Evolutionary conservation across 1,140 invertebrate genomes (phyloP).

Genomic region (Cydia pomonella): DNA sequence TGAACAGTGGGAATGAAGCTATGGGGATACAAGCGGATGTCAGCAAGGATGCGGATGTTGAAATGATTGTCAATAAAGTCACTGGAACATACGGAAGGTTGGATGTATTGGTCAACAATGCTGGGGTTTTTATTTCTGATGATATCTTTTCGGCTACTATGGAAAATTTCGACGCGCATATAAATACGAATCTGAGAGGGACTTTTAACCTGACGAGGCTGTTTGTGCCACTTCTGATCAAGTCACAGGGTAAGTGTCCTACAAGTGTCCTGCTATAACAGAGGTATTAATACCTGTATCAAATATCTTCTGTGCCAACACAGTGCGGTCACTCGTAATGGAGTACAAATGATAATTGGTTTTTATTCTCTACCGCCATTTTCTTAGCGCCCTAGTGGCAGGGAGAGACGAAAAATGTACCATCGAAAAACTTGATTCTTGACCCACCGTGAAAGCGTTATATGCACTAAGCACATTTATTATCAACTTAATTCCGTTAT

Average conservation of each 20-base stretch:
- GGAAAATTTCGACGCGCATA: slow-evolving; percentile 84
- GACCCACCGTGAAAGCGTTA: too few relatives aligned
- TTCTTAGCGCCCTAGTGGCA: too few relatives aligned
- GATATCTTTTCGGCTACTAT: slow-evolving; percentile 84
- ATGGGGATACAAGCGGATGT: slow-evolving; percentile 77
- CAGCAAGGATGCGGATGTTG: slow-evolving; percentile 81
- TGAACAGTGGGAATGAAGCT: slow-evolving; percentile 27
- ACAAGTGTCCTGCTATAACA: neutral
- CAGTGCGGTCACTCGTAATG: too few relatives aligned
- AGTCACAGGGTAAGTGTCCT: slow-evolving; percentile 39
- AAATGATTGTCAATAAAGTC: slow-evolving; percentile 80
- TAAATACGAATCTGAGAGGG: slow-evolving; percentile 85
- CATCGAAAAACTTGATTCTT: too few relatives aligned
- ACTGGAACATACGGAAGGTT: slow-evolving; percentile 64
- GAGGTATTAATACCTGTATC: neutral
- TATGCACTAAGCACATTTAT: too few relatives aligned
- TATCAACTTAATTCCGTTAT: too few relatives aligned
- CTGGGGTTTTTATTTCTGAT: slow-evolving; percentile 84
- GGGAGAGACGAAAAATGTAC: too few relatives aligned
- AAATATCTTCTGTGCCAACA: neutral
- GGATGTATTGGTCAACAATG: slow-evolving; percentile 86
- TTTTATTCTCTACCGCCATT: too few relatives aligned
- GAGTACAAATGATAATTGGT: too few relatives aligned
- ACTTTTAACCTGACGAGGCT: slow-evolving; percentile 86
- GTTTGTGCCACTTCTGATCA: slow-evolving; percentile 84